These are phyloP conservation scores for Zingel zingel DNA, from an alignment of 2,113 vertebrate genomes.

Conservation along the genomic window DNA sequence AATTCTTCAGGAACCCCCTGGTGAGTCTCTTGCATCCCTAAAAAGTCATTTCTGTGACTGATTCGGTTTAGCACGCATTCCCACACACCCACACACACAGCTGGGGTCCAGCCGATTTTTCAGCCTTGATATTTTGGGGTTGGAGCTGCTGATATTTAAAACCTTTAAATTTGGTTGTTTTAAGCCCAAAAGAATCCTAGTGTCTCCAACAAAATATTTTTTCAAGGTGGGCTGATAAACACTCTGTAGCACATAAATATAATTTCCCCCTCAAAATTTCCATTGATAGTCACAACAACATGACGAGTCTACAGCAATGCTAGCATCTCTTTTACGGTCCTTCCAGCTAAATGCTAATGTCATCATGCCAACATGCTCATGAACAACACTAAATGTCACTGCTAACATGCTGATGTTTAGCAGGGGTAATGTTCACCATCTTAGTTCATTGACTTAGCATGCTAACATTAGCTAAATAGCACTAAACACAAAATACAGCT, in stretches of 20 bases:
- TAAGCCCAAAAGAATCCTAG: background rate
- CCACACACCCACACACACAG: background rate
- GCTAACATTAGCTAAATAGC: no score
- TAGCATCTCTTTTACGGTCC: no score
- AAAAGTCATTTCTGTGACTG: conserved; percentile 60
- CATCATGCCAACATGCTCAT: no score
- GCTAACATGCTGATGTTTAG: conserved; percentile 12
- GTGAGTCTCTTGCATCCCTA: conserved; percentile 82
- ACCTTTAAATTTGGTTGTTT: conserved; percentile 17
- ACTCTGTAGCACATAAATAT: background rate
- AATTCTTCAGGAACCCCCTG: conserved; percentile 97
- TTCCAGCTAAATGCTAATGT: no score
- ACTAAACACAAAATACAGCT: no score
- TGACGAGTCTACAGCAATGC: no score
- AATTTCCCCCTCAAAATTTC: no score
- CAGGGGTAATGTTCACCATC: background rate
- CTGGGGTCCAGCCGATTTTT: conserved; percentile 11
- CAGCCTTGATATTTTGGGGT: conserved; percentile 18
- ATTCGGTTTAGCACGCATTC: conserved; percentile 44
- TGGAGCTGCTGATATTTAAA: conserved; percentile 3
- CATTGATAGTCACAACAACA: no score
- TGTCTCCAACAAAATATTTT: background rate
- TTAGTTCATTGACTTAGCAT: no score
- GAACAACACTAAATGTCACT: background rate
- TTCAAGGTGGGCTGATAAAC: background rate